Evolutionary conservation across 37 sponge, comb jelly and placozoan genomes (phyloP), one percentile per base, ranked within the genome.

Genomic region (Geodia barretti): DNA sequence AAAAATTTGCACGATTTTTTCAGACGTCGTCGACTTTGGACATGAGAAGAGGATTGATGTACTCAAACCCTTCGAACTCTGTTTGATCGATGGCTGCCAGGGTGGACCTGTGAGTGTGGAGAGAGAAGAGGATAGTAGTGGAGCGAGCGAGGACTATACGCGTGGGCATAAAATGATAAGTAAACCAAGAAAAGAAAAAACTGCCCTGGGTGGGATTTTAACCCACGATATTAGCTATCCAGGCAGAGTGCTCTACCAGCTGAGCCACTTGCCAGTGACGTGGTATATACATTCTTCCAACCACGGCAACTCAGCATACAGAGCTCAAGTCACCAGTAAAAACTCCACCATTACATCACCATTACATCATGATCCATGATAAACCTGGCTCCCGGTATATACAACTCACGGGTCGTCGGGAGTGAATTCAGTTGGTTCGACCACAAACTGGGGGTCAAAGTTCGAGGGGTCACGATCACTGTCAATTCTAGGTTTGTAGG

Each of bases 11-110:
- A n/a, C n/a, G n/a, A n/a, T n/a, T n/a, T n/a, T n/a, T 72, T 88
- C 89, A 97, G 39, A 97, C 98, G 3, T 91, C 93, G 19, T 97
- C 98, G 64, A 87, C 93, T 39, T 79, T 83, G 32, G 95, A 87
- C 91, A 97, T 87, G 33, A 97, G 93, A 28, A 97, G 85, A 42
- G 98, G 98, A 67, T 97, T 97, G 60, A 97, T 81, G 67, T 97
- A 97, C 87, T 95, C 98, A 74, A 97, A 97, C 1, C 98, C 98
- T 74, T 94, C 98, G 90, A 97, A 97, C 79, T 97, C 98, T 47
- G 90, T 78, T 66, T 97, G 98, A 67, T 97, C 95, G 37, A 97
- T 97, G n/a, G 70, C 41, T 17, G 59, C 77, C 2, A 97, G 71
- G 7, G 86, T 78, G 39, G 80, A 76, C 33, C 93, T 95, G 78